Percentiles rank a stretch among this genome's conserved stretches.
These are phyloP conservation scores for Protonibea diacanthus DNA, from an alignment of 2,797 vertebrate species.

Conservation along the genomic window DNA sequence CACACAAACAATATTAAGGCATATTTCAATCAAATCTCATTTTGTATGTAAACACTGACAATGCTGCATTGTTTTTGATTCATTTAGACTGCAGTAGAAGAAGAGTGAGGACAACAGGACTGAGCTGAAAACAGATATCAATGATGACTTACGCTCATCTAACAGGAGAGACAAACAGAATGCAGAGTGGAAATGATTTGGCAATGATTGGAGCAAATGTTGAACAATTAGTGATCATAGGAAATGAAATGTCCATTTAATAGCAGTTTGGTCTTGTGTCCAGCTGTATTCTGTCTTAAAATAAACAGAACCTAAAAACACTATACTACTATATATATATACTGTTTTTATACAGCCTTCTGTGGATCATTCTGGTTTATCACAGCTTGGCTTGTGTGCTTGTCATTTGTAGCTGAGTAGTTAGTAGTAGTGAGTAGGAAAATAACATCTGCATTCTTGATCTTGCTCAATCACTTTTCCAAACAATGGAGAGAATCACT, in stretches of 20 bases:
- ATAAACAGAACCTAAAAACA: neutral
- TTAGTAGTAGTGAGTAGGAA: neutral
- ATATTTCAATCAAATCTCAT: conserved; percentile 3
- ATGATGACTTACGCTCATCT: neutral
- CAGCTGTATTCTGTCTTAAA: neutral
- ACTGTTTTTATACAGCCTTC: neutral
- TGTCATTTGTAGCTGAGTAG: neutral
- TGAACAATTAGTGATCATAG: neutral
- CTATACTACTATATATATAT: too few species aligned
- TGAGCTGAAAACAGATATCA: neutral
- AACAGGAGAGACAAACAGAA: neutral
- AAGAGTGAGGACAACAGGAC: neutral
- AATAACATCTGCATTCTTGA: neutral
- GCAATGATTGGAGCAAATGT: neutral
- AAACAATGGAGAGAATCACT: neutral
- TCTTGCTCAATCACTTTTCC: neutral
- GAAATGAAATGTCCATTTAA: neutral
- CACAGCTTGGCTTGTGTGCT: neutral
- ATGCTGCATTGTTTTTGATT: neutral
- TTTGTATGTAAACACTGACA: conserved; percentile 5
- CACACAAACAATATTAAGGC: conserved; percentile 17
- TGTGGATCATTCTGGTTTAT: neutral
- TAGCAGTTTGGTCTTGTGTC: neutral
- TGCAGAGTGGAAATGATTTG: neutral
- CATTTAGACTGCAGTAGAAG: neutral